These are phyloP conservation scores for Carassius auratus DNA, from an alignment of 2,113 vertebrate species.

Conservation along the genomic window DNA sequence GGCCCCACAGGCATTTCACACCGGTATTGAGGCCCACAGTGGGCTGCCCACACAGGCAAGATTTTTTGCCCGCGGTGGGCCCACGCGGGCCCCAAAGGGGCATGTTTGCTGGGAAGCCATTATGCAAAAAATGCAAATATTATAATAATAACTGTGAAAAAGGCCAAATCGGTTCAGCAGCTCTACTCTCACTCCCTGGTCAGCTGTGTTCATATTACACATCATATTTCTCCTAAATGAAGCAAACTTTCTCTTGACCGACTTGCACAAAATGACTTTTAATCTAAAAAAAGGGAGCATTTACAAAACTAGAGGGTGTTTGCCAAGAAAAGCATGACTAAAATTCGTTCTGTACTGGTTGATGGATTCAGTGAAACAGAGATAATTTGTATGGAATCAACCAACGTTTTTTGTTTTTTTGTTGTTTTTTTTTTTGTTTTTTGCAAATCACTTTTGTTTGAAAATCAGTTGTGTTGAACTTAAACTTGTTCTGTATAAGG, in stretches of 20 bases:
- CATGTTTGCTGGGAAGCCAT: too few relatives aligned
- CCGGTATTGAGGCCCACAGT: too few relatives aligned
- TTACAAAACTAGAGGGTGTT: conserved; percentile 19
- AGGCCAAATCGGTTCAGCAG: neutral
- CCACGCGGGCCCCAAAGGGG: too few relatives aligned
- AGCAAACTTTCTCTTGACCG: conserved; percentile 46
- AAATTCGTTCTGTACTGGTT: neutral
- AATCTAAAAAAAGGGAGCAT: conserved; percentile 11
- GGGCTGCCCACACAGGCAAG: too few relatives aligned
- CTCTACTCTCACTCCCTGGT: neutral
- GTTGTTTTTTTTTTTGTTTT: too few relatives aligned
- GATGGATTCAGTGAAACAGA: neutral
- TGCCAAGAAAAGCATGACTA: conserved; percentile 7
- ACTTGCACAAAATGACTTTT: conserved; percentile 64
- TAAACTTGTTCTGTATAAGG: neutral
- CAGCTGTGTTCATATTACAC: conserved; percentile 64
- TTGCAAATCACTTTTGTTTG: too few relatives aligned
- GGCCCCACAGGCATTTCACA: too few relatives aligned
- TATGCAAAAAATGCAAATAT: too few relatives aligned
- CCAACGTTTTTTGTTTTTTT: neutral
- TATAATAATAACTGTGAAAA: neutral
- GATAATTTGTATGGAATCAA: neutral
- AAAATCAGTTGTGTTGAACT: neutral
- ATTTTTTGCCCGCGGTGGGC: too few relatives aligned
- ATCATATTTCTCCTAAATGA: conserved; percentile 66